Evolutionary conservation across 2,797 vertebrate species (phyloP).

Genomic region (Monodelphis domestica): DNA sequence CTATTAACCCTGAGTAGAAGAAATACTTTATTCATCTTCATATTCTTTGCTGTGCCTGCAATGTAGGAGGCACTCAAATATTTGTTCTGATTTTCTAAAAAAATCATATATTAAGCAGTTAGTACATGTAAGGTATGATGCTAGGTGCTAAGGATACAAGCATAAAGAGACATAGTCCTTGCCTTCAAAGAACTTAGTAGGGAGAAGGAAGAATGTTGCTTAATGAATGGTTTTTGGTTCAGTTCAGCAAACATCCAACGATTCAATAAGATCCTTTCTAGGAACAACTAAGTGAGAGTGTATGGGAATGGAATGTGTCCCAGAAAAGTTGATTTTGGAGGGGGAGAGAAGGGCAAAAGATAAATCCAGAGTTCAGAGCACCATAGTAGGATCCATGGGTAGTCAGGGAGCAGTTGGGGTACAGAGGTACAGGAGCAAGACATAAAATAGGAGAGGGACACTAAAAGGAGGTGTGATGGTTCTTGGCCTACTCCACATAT

Average conservation of each 20-base stretch:
- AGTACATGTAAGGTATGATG: background rate
- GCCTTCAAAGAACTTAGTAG: background rate
- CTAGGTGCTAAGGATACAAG: background rate
- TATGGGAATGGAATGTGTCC: background rate
- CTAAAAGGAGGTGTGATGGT: fast-evolving
- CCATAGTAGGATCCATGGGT: background rate
- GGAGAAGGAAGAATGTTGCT: background rate
- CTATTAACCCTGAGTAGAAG: background rate
- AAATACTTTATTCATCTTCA: background rate
- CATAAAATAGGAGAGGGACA: background rate
- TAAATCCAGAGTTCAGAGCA: background rate
- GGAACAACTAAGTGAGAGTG: background rate
- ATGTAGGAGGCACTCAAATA: background rate
- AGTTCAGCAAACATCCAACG: background rate
- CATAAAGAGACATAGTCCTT: background rate
- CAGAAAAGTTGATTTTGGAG: background rate
- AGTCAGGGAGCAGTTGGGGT: background rate
- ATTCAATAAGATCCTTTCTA: background rate
- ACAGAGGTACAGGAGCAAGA: background rate
- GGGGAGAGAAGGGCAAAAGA: background rate
- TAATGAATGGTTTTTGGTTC: background rate
- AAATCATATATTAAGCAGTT: background rate
- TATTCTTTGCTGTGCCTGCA: background rate
- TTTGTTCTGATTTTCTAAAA: background rate
- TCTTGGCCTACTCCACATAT: fast-evolving